Percentiles rank a stretch among this genome's conserved stretches.
Conservation (phyloP, 2,888 invertebrate genomes). For the Leptura quadrifasciata region DNA sequence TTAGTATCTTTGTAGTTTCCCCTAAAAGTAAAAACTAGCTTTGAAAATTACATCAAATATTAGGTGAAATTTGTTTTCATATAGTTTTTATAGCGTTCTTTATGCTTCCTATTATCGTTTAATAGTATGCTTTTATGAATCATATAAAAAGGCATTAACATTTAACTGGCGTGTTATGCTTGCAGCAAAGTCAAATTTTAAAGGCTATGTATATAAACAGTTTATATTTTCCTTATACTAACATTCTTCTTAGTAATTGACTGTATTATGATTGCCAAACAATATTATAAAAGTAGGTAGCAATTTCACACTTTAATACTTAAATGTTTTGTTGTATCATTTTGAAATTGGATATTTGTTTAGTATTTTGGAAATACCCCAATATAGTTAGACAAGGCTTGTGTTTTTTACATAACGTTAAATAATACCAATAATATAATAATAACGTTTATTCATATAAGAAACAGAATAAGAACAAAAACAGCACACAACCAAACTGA, state of each 20-base stretch:
- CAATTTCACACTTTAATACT: background rate
- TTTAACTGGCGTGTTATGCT: background rate
- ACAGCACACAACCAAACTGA: too few relatives aligned
- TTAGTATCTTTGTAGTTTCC: background rate
- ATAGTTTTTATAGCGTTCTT: background rate
- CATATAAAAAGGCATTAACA: constrained; percentile 1
- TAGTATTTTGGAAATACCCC: too few relatives aligned
- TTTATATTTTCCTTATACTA: background rate
- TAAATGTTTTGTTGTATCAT: background rate
- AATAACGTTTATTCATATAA: too few relatives aligned
- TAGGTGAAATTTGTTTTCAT: background rate
- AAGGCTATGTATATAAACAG: background rate
- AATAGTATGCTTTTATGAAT: background rate
- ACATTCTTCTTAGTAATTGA: background rate
- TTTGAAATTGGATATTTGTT: too few relatives aligned
- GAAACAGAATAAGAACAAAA: too few relatives aligned
- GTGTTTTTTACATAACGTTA: too few relatives aligned
- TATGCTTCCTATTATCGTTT: constrained; percentile 1
- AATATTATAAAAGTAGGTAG: background rate
- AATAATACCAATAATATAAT: too few relatives aligned
- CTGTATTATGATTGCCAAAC: background rate
- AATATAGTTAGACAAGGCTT: too few relatives aligned
- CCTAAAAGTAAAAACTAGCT: background rate
- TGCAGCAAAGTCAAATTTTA: background rate
- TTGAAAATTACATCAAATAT: background rate